phyloP scores from a whole-genome alignment of 2,797 vertebrate genomes.

The Enteromius mattozi region DNA sequence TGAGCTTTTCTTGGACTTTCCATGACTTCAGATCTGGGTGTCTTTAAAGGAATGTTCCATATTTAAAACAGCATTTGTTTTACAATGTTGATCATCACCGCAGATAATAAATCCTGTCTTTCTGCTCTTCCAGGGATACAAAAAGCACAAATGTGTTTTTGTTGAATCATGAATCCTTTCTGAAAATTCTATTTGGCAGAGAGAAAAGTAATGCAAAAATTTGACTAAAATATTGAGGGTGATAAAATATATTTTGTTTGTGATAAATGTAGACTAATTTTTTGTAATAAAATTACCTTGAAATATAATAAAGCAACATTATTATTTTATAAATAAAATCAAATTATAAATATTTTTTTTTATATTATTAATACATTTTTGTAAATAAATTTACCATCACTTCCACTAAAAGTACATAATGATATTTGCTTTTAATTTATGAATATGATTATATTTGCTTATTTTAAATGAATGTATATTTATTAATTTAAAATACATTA shows the following conservation, averaged over 20 bases:
- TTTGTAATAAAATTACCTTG: neutral
- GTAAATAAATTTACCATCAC: neutral
- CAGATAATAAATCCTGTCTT: neutral
- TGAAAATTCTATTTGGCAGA: neutral
- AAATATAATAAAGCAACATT: neutral
- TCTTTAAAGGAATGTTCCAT: slow-evolving; percentile 12
- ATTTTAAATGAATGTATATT: neutral
- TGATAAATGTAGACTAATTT: no score
- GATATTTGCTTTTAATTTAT: neutral
- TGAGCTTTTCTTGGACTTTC: slow-evolving; percentile 49
- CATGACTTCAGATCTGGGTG: slow-evolving; percentile 42
- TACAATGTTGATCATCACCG: neutral
- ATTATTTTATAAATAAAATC: neutral
- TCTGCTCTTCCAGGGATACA: neutral
- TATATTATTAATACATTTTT: neutral
- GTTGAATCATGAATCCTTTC: neutral
- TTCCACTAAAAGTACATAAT: neutral
- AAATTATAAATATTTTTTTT: neutral
- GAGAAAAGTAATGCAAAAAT: neutral
- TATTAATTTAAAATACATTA: neutral
- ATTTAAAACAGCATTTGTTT: slow-evolving; percentile 5
- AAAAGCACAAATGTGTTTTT: neutral
- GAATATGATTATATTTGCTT: neutral
- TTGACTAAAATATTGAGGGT: neutral
- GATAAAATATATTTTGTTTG: neutral